Base-by-base conservation (phyloP, 2,797 vertebrate genomes). In the Cynodonichthys magdalenae region DNA sequence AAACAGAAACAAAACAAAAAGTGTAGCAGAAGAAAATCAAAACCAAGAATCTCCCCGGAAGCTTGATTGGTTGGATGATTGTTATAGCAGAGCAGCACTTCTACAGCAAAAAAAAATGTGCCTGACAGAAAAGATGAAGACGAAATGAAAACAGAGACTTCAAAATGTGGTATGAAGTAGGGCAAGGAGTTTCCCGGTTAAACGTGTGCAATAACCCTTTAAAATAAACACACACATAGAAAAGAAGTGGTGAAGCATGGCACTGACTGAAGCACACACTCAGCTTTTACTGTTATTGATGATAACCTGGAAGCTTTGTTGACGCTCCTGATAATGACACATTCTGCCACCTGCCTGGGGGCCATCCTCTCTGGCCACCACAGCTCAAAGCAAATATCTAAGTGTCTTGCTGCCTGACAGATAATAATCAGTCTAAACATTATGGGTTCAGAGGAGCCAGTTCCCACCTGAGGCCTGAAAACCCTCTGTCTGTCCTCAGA, bases 231-330 rank as follows among this genome's bases (percentile, higher is more conserved):
- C 62, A 73, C 61, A 68, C 77, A 66, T 80, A 64, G 79, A 0
- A 78, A 67, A 28, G 3, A 84, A 87, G 83, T 77, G 68, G 60
- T 34, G 20, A 51, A 70, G 42, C 59, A 49, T 2, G 54, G 49
- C 62, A 60, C 64, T 67, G 73, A 81, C 64, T 65, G 50, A 58
- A 82, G 18, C 19, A 69, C 59, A 57, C 82, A 77, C 56, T 56
- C 81, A 19, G 47, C 50, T 59, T 68, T 59, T 14, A 19, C 74
- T 76, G 79, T 77, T 76, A 76, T 74, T 69, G 80, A 88, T 83
- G 84, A 90, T 85, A 79, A 88, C 77, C 80, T 79, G 48, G 61
- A 53, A 78, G 75, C 69, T 61, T 61, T 86, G 83, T 81, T 87
- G 71, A 86, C 76, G 58, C 75, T 75, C 50, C 63, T 82, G 82